Percentiles rank a stretch among this genome's conserved stretches.
Conservation (phyloP, 2,888 invertebrate genomes). For the Lithosia quadra region DNA sequence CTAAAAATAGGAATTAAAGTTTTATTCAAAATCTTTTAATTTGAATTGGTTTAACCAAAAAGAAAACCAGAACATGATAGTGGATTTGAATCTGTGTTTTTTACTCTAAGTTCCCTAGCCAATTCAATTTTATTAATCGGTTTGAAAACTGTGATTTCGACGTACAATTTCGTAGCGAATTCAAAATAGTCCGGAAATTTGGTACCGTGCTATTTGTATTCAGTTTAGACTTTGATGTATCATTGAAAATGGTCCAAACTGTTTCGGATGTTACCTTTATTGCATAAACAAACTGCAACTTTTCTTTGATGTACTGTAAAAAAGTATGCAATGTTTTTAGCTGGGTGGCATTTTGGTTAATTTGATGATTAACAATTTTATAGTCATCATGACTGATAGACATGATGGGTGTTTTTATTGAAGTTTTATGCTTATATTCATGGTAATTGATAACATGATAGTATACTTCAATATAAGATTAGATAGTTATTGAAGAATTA, state of each 20-base stretch:
- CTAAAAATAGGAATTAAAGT: neutral
- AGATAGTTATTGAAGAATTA: neutral
- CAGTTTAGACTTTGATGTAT: constrained; percentile 39
- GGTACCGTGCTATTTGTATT: constrained; percentile 28
- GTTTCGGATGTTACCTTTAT: constrained; percentile 43
- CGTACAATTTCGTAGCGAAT: neutral
- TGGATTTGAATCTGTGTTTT: neutral
- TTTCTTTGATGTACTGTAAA: constrained; percentile 40
- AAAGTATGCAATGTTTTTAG: neutral
- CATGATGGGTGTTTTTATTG: neutral
- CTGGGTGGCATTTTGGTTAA: neutral
- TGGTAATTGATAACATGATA: neutral
- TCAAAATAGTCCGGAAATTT: constrained; percentile 18
- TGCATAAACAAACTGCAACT: constrained; percentile 43
- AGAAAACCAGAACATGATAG: neutral
- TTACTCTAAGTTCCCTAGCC: neutral
- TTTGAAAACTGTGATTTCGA: neutral
- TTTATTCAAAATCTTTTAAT: neutral
- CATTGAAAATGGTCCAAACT: constrained; percentile 37
- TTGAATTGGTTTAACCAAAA: too few relatives aligned
- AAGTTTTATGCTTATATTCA: neutral
- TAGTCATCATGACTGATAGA: neutral
- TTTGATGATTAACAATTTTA: constrained; percentile 4
- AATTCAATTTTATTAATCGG: neutral
- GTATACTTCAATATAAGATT: neutral